Percentiles rank a stretch among this genome's conserved stretches.
phyloP scores from a whole-genome alignment of 2,888 invertebrate genomes.

The Netelia inedita region DNA sequence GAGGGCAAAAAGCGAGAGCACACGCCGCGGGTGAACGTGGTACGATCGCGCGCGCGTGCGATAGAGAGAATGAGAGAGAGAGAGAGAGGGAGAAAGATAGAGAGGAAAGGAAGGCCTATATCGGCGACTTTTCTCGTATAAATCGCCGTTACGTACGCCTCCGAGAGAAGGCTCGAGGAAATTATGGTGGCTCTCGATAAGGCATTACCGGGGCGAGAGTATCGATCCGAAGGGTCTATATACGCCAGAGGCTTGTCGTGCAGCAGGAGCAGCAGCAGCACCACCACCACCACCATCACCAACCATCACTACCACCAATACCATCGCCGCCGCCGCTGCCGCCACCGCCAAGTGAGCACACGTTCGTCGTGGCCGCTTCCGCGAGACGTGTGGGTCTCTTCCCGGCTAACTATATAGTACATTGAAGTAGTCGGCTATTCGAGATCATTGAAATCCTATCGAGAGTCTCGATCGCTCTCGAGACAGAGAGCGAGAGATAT shows the following conservation, averaged over 20 bases:
- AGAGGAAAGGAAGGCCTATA: slow-evolving; percentile 26
- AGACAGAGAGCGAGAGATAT: slow-evolving; percentile 1
- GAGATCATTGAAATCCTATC: slow-evolving; percentile 62
- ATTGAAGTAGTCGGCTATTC: slow-evolving; percentile 51
- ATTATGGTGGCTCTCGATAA: slow-evolving; percentile 66
- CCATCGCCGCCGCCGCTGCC: background rate
- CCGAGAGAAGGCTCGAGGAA: slow-evolving; percentile 58
- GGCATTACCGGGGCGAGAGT: slow-evolving; percentile 55
- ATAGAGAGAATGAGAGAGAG: slow-evolving; percentile 10
- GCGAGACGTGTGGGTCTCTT: slow-evolving; percentile 14
- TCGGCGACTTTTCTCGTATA: slow-evolving; percentile 60
- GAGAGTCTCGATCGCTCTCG: slow-evolving; percentile 40
- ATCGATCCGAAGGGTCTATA: slow-evolving; percentile 59
- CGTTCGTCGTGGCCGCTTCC: slow-evolving; percentile 43
- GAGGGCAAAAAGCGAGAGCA: slow-evolving; percentile 30
- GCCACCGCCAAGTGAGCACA: slow-evolving; percentile 29
- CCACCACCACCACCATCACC: background rate
- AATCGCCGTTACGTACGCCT: slow-evolving; percentile 63
- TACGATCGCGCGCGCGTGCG: slow-evolving; percentile 1
- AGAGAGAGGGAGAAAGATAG: slow-evolving; percentile 24
- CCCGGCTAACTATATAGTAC: slow-evolving; percentile 47
- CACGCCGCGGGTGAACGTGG: slow-evolving; percentile 9
- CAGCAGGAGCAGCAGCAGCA: slow-evolving; percentile 21
- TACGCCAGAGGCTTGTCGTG: slow-evolving; percentile 47
- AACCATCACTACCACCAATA: background rate